phyloP scores from a whole-genome alignment of 2,797 vertebrate species.

The Enteromius mattozi region DNA sequence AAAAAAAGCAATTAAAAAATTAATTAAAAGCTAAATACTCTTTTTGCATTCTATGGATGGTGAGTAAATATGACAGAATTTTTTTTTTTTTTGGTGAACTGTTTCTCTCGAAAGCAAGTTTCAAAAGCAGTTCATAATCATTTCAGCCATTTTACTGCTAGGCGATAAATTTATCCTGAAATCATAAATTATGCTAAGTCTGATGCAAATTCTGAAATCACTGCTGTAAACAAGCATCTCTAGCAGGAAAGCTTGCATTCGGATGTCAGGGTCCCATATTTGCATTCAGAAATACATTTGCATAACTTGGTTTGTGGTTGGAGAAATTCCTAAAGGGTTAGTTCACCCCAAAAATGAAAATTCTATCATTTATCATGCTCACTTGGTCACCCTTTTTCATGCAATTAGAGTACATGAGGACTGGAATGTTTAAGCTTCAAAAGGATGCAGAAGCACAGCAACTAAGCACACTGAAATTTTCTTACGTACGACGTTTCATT shows the following conservation, averaged over 20 bases:
- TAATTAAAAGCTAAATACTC: neutral
- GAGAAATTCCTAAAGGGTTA: conserved; percentile 1
- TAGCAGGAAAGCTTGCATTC: conserved; percentile 2
- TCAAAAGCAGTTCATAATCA: neutral
- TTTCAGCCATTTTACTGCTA: neutral
- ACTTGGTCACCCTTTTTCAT: neutral
- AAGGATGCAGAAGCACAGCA: conserved; percentile 1
- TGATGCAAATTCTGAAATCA: conserved; percentile 41
- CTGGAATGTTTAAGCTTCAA: neutral
- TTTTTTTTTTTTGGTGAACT: neutral
- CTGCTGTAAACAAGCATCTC: conserved; percentile 29
- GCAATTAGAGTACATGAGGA: neutral
- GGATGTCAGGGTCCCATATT: conserved; percentile 46
- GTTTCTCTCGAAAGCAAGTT: neutral
- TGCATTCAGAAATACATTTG: conserved; percentile 54
- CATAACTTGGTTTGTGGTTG: conserved; percentile 41
- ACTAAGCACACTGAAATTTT: neutral
- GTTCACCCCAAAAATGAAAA: neutral
- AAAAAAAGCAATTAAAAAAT: too few relatives aligned
- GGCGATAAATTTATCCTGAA: neutral
- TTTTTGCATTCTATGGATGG: neutral
- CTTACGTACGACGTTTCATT: neutral
- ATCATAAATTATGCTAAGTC: conserved; percentile 10
- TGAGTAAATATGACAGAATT: neutral
- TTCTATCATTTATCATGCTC: neutral